Base-by-base conservation (phyloP, 2,113 vertebrate genomes). In the Leptocoma aspasia region DNA sequence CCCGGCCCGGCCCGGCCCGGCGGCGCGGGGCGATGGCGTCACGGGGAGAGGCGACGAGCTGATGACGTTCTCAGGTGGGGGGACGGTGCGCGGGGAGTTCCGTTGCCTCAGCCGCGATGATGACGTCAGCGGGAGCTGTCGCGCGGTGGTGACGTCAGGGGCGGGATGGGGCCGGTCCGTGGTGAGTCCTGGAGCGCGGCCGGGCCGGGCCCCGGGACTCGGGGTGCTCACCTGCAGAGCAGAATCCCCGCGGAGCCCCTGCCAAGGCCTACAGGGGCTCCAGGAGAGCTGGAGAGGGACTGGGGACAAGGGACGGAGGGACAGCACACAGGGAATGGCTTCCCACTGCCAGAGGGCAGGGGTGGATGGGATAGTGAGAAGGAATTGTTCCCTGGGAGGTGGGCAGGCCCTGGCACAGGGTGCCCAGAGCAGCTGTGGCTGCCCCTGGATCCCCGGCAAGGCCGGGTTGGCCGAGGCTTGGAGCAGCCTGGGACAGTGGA, bases 21-120 rank as follows among this genome's bases (percentile, higher is more conserved):
- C 76, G 84, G 94, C 82, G 91, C 80, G 4, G 26, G 1, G 2
- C 3, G 70, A 53, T 95, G 90, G 50, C 95, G 91, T 49, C 15
- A n/a, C 21, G 8, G 37, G 9, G 13, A 6, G 31, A n/a, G 31
- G 54, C 37, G 45, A 7, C 1, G 19, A 2, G 2, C 1, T 2
- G 39, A 13, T 78, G 33, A 69, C 72, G 72, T 61, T 39, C 77
- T 15, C 26, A 11, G 7, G 9, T 7, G 33, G 6, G 13, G 37
- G 15, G 6, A 11, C 27, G 11, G 33, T 18, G 53, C 7, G 4
- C 19, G 17, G 27, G 3, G 7, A 45, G 39, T 10, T 8, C 28
- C 54, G 8, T 50, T 8, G 6, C 19, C 13, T 30, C n/a, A 13
- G 33, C 33, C 12, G 22, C 4, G 6, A 1, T 9, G 71, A 6